Conservation (phyloP, 2,888 invertebrate genomes). For the Apantesis nais region DNA sequence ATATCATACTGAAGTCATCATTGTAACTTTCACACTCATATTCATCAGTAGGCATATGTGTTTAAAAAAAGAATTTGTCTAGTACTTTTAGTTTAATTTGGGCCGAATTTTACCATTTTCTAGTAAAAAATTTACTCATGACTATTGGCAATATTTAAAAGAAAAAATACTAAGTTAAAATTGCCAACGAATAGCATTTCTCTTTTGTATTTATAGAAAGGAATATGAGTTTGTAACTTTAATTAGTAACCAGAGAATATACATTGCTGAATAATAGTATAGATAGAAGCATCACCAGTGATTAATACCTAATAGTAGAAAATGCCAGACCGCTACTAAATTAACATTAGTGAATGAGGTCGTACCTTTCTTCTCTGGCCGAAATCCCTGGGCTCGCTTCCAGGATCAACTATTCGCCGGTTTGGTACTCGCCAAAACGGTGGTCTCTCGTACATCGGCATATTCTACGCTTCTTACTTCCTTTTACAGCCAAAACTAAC, state of each 20-base stretch:
- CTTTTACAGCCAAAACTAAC: slow-evolving; percentile 48
- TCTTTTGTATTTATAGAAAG: too few species aligned
- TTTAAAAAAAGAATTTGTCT: neutral
- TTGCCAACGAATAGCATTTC: neutral
- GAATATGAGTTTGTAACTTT: too few species aligned
- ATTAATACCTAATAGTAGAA: neutral
- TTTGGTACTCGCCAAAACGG: slow-evolving; percentile 87
- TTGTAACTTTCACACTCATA: slow-evolving; percentile 7
- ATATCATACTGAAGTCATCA: slow-evolving; percentile 13
- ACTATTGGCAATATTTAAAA: too few species aligned
- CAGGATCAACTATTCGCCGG: slow-evolving; percentile 73
- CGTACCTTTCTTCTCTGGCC: slow-evolving; percentile 63
- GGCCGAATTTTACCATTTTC: neutral
- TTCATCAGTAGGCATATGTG: neutral
- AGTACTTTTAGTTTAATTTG: neutral
- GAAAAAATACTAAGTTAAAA: too few species aligned
- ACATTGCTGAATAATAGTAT: too few species aligned
- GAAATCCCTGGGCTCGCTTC: slow-evolving; percentile 68
- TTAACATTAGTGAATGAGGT: neutral
- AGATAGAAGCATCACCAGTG: neutral
- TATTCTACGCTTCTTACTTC: slow-evolving; percentile 50
- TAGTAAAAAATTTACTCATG: too few species aligned
- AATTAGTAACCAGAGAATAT: neutral
- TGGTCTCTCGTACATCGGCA: slow-evolving; percentile 87
- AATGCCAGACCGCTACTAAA: neutral